phyloP scores from a whole-genome alignment of 2,888 invertebrate species.

The Conchocele bisecta region DNA sequence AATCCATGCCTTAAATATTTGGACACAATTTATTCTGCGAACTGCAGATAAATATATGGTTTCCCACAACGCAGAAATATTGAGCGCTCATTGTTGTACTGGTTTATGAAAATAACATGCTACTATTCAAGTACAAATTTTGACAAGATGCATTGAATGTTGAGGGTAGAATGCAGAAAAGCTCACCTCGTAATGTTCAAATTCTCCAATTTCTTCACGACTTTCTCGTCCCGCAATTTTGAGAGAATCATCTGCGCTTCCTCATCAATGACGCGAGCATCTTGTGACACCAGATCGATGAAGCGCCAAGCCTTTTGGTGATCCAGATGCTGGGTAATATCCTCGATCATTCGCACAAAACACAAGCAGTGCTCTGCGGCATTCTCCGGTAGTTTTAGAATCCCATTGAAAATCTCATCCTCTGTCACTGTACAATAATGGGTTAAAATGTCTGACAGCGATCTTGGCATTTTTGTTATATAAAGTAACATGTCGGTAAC shows the following conservation, averaged over 20 bases:
- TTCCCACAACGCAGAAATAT: too few relatives aligned
- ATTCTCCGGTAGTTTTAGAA: slow-evolving; percentile 58
- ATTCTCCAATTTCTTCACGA: slow-evolving; percentile 47
- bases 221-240: slow-evolving; percentile 60
- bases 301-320: slow-evolving; percentile 61
- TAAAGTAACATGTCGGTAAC: too few relatives aligned
- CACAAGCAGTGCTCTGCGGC: slow-evolving; percentile 65
- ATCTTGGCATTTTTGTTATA: too few relatives aligned
- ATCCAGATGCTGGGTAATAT: slow-evolving; percentile 60
- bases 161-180: too few relatives aligned
- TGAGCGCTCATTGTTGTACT: too few relatives aligned
- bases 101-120: too few relatives aligned
- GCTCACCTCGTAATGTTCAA: slow-evolving; percentile 50
- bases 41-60: too few relatives aligned
- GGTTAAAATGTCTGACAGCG: too few relatives aligned
- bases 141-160: neutral
- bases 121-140: too few relatives aligned
- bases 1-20: too few relatives aligned
- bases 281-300: slow-evolving; percentile 60
- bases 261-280: slow-evolving; percentile 44
- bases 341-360: slow-evolving; percentile 68
- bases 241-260: slow-evolving; percentile 64
- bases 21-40: too few relatives aligned
- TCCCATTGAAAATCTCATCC: slow-evolving; percentile 65
- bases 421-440: slow-evolving; percentile 71